These are phyloP conservation scores for Chaetops frenatus DNA, from an alignment of 2,113 vertebrate species.

Conservation along the genomic window DNA sequence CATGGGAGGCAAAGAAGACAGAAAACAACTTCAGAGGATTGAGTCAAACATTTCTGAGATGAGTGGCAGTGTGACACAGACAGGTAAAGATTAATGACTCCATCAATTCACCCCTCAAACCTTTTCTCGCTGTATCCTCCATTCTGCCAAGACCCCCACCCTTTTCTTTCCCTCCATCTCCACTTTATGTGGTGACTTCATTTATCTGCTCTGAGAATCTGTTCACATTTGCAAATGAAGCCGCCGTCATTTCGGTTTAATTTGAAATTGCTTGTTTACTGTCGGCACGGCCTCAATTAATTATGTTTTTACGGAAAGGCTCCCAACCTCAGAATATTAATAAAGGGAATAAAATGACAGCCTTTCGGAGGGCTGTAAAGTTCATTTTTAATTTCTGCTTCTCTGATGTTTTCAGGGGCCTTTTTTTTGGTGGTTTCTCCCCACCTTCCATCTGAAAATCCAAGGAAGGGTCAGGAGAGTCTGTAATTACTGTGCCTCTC, in stretches of 20 bases:
- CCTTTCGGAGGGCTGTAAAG: slow-evolving; percentile 92
- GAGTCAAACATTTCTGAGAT: slow-evolving; percentile 91
- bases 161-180: slow-evolving; percentile 59
- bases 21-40: slow-evolving; percentile 97
- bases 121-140: slow-evolving; percentile 20
- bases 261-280: slow-evolving; percentile 99
- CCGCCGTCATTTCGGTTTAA: slow-evolving; percentile 99
- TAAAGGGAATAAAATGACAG: slow-evolving; percentile 99
- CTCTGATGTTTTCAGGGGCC: slow-evolving; percentile 75
- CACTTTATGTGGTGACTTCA: slow-evolving; percentile 86
- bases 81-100: slow-evolving; percentile 99
- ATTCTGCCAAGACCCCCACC: slow-evolving; percentile 64
- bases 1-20: slow-evolving; percentile 93
- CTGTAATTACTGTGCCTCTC: slow-evolving; percentile 72
- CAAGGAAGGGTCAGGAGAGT: slow-evolving; percentile 68
- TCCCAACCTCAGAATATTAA: slow-evolving; percentile 99
- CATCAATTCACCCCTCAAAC: slow-evolving; percentile 82
- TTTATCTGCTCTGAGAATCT: slow-evolving; percentile 99
- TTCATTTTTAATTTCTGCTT: slow-evolving; percentile 97
- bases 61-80: slow-evolving; percentile 99
- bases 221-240: slow-evolving; percentile 99
- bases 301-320: slow-evolving; percentile 99
- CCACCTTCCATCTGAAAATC: slow-evolving; percentile 68
- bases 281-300: slow-evolving; percentile 99
- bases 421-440: slow-evolving; percentile 46